Evolutionary conservation across 2,888 invertebrate species (phyloP), one percentile per base, ranked within the genome.

Genomic region (Antheraea yamamai): DNA sequence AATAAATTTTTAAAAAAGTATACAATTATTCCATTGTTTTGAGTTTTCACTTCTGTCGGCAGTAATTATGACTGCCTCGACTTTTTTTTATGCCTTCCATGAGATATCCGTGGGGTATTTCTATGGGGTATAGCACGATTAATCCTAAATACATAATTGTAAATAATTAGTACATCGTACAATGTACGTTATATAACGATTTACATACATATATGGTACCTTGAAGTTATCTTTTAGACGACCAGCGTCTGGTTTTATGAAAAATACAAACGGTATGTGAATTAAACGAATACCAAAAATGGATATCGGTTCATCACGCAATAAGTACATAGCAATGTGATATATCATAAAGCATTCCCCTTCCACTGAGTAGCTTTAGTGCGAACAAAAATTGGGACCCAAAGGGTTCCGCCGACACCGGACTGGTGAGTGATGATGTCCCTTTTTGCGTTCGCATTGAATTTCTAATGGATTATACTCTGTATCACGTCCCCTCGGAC

Each of bases 401-500:
- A 66, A 61, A 26, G 64, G 35, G 70, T 70, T 39, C 23, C 30
- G 51, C 23, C 47, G 64, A 73, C 58, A 39, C 47, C 20, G 64
- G 74, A 47, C 58, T 64, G 64, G 66, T 74, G 74, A 74, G n/a
- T 35, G 58, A 76, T 74, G 72, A 71, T n/a, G 55, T 51, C 26
- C 75, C 70, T 71, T 75, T 75, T 73, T 70, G 73, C 16, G 74
- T 16, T 26, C 58, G 66, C 66, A 61, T 61, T 74, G 47, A 58
- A 74, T 23, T 55, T 71, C 71, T 72, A 72, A 74, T 74, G 71
- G 58, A 73, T 58, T 23, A 61, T 61, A 61, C 26, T 61, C 39
- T 55, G 58, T 70, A 39, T 39, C 7, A n/a, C 20, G 61, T 39
- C 70, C 70, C 64, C 26, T 16, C 30, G 64, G 64, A 66, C 14